Percentiles rank a stretch among this genome's conserved stretches.
Conservation (phyloP, 1,140 invertebrate genomes). For the Himalopsyche phryganea region DNA sequence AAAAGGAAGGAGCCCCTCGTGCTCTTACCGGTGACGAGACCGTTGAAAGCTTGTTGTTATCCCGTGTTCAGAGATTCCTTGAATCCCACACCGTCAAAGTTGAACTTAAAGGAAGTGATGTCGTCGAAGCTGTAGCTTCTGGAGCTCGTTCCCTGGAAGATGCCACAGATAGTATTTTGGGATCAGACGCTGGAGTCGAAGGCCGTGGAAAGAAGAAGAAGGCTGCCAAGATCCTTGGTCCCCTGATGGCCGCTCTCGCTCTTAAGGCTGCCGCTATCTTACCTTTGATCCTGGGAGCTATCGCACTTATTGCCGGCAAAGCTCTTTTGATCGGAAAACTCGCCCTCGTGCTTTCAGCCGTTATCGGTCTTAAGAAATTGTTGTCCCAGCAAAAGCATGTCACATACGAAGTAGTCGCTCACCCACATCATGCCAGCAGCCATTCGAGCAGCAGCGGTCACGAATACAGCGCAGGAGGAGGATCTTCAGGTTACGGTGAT, state of each 20-base stretch:
- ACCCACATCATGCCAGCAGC: conserved; percentile 71
- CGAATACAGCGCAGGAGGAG: conserved; percentile 61
- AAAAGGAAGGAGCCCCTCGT: conserved; percentile 69
- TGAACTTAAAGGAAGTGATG: conserved; percentile 78
- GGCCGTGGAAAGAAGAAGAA: conserved; percentile 80
- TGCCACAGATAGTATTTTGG: conserved; percentile 60
- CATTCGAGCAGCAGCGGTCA: conserved; percentile 60
- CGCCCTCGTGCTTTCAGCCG: conserved; percentile 73
- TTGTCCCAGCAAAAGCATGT: conserved; percentile 73
- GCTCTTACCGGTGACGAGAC: conserved; percentile 59
- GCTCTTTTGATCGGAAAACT: conserved; percentile 79
- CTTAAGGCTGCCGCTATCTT: conserved; percentile 74
- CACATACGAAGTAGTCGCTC: conserved; percentile 78
- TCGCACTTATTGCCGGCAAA: conserved; percentile 80
- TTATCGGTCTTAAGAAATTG: conserved; percentile 79
- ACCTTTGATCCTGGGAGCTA: conserved; percentile 71
- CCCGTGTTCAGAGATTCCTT: conserved; percentile 68
- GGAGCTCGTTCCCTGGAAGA: conserved; percentile 74
- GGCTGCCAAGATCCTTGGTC: conserved; percentile 72
- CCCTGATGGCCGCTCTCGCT: conserved; percentile 68
- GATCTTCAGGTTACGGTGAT: conserved; percentile 51
- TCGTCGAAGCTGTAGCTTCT: conserved; percentile 72
- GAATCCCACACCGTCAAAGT: conserved; percentile 75
- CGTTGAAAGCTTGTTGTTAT: conserved; percentile 63
- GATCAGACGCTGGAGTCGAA: conserved; percentile 55